Percentiles rank a stretch among this genome's conserved stretches.
Conservation (phyloP, 2,888 invertebrate species). For the Physocephala rufipes region DNA sequence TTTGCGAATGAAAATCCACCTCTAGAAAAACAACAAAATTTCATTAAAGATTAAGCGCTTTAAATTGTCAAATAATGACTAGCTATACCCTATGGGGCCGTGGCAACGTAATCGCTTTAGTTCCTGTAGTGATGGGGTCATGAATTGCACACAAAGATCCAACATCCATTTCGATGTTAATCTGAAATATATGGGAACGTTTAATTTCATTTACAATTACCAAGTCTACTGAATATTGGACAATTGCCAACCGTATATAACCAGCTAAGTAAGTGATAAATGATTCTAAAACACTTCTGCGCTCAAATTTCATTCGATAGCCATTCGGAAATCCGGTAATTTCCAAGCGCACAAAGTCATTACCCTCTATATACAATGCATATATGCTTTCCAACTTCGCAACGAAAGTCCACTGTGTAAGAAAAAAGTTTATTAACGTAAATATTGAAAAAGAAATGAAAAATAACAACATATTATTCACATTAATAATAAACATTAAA, state of each 20-base stretch:
- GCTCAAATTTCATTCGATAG: constrained; percentile 59
- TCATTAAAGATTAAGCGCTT: too few relatives aligned
- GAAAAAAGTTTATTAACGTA: not conserved
- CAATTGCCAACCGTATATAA: constrained; percentile 74
- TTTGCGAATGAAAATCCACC: constrained; percentile 86
- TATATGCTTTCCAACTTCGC: constrained; percentile 86
- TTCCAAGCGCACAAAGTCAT: constrained; percentile 75
- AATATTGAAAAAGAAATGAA: constrained; percentile 1
- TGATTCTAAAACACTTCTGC: constrained; percentile 70
- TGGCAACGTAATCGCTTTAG: constrained; percentile 82
- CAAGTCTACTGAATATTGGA: constrained; percentile 1
- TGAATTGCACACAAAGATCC: constrained; percentile 84
- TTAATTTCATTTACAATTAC: not conserved
- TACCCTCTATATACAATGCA: constrained; percentile 77
- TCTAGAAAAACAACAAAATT: constrained; percentile 67
- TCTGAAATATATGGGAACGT: constrained; percentile 60
- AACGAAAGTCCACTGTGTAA: constrained; percentile 74
- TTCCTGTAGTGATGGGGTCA: constrained; percentile 80
- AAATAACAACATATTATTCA: constrained; percentile 2
- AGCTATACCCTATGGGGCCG: constrained; percentile 85
- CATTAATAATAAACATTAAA: not conserved
- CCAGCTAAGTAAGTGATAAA: constrained; percentile 86
- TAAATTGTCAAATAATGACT: not conserved
- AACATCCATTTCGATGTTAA: constrained; percentile 90
- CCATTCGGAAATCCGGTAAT: constrained; percentile 68